phyloP scores from a whole-genome alignment of 2,113 vertebrate species.

The Phrynosoma blainvillii region DNA sequence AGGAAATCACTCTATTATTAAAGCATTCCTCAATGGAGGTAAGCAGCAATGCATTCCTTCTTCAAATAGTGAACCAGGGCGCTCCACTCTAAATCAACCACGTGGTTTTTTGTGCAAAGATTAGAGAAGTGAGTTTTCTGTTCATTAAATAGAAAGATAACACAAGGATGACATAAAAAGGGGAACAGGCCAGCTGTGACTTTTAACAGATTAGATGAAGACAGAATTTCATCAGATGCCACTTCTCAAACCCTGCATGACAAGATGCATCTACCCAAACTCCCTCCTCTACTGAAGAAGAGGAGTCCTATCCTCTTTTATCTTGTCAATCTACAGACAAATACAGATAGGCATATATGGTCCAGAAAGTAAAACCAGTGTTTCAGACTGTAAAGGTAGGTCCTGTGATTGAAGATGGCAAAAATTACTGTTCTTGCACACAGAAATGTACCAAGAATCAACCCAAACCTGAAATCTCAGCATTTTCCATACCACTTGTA shows the following conservation, averaged over 20 bases:
- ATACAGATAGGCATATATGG: background rate
- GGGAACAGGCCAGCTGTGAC: background rate
- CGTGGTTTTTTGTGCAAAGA: background rate
- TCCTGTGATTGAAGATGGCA: background rate
- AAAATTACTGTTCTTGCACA: background rate
- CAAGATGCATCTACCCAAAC: background rate
- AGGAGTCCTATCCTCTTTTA: background rate
- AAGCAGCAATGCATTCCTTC: background rate
- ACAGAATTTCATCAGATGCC: background rate
- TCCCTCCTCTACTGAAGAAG: background rate
- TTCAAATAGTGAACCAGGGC: background rate
- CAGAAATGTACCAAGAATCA: background rate
- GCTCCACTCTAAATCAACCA: background rate
- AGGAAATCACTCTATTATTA: background rate
- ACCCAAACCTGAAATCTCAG: background rate
- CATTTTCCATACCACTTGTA: background rate
- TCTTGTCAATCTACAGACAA: background rate
- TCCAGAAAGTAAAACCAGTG: background rate
- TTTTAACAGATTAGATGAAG: background rate
- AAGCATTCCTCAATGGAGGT: background rate
- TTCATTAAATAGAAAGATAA: background rate
- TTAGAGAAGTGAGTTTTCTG: background rate
- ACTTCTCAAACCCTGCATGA: background rate
- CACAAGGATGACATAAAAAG: background rate
- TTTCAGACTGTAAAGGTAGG: background rate